Base-by-base conservation (phyloP, 2,797 vertebrate species). In the Epinephelus coioides region DNA sequence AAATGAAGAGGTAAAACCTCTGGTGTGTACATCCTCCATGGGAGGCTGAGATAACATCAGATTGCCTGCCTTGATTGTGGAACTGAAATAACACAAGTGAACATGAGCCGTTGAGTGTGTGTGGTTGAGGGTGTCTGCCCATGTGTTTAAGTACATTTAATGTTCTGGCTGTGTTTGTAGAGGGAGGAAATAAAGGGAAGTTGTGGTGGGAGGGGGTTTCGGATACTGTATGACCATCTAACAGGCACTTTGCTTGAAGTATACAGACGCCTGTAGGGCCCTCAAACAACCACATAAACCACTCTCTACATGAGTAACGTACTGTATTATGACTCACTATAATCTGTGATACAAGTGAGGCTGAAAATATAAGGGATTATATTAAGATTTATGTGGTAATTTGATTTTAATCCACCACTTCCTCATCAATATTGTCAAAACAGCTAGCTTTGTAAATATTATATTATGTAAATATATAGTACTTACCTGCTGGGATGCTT, bases 1-100 rank as follows among this genome's bases (percentile, higher is more conserved):
- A 67, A 82, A 83, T 84, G 54, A 91, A 87, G 74, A 82, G 78
- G 71, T 66, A 30, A 65, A 71, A 62, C 54, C 61, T 65, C 60
- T 49, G 30, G 44, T 63, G 79, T 70, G 60, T 70, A 17, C 60
- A 17, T 65, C 27, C 72, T 71, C 73, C n/a, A 23, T 17, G 51
- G 56, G 65, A 15, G 53, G 60, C 30, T 65, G 71, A 66, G 85
- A 62, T 55, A 54, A 67, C 56, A 60, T 86, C 81, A 40, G 78
- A 81, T 54, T 56, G 47, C 21, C 73, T 1, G 46, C 54, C 17
- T 76, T 27, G 66, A 74, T 43, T 56, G 44, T 51, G 67, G 12
- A 53, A 77, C 23, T 55, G 11, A 60, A 76, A 57, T 43, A 60
- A 47, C 59, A 46, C 17, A 55, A 55, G 69, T 49, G 53, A 65